Conservation (phyloP, 2,888 invertebrate genomes). For the Dermolepida albohirtum region DNA sequence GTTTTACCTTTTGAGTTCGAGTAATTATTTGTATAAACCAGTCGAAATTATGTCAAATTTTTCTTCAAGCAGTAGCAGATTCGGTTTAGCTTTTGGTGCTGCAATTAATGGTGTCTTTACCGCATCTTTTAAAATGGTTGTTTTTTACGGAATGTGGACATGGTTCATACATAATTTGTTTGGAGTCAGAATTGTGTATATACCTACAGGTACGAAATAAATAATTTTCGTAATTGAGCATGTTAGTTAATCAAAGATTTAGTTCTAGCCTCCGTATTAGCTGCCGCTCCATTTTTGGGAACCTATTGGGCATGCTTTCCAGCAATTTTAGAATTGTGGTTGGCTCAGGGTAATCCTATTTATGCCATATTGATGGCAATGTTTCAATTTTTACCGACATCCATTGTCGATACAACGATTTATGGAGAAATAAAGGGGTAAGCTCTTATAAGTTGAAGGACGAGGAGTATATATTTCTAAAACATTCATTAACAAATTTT, state of each 20-base stretch:
- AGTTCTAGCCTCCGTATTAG: conserved; percentile 92
- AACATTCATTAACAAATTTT: too few species aligned
- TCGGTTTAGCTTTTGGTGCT: conserved; percentile 86
- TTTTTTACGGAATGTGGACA: conserved; percentile 98
- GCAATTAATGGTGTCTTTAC: conserved; percentile 95
- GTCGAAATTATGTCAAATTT: conserved; percentile 87
- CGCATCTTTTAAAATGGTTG: conserved; percentile 95
- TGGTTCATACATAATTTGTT: conserved; percentile 97
- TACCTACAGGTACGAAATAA: conserved; percentile 82
- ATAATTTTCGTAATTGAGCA: neutral
- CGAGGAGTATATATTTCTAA: too few species aligned
- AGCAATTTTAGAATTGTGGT: conserved; percentile 94
- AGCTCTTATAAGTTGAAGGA: conserved; percentile 52
- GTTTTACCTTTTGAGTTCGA: conserved; percentile 93
- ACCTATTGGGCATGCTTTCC: conserved; percentile 96
- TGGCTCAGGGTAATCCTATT: conserved; percentile 87
- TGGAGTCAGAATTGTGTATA: conserved; percentile 92
- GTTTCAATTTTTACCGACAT: conserved; percentile 90
- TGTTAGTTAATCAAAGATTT: conserved; percentile 53
- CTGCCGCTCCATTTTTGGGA: conserved; percentile 95
- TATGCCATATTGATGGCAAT: conserved; percentile 84
- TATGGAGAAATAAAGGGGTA: conserved; percentile 98
- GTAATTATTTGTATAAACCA: conserved; percentile 90
- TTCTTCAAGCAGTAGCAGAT: conserved; percentile 82
- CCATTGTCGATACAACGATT: conserved; percentile 94